Evolutionary conservation across 2,888 invertebrate genomes (phyloP).

Genomic region (Ctena decussata): DNA sequence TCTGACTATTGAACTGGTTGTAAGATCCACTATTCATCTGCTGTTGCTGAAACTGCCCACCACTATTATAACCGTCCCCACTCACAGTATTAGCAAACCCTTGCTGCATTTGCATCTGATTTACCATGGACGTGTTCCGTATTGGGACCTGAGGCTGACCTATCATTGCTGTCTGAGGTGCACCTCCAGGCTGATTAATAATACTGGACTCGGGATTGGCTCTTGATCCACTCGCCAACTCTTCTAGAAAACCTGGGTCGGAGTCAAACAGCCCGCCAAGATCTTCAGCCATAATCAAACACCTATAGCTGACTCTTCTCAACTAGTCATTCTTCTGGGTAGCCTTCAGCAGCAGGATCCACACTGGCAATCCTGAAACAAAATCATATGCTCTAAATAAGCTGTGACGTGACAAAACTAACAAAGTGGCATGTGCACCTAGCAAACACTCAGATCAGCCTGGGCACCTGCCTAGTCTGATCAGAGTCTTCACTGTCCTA

Average conservation of each 20-base stretch:
- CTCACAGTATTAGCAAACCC: slow-evolving; percentile 43
- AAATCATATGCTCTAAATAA: too few species aligned
- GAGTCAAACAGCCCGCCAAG: slow-evolving; percentile 73
- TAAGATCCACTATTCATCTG: slow-evolving; percentile 54
- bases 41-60: slow-evolving; percentile 27
- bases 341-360: not conserved
- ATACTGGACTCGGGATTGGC: slow-evolving; percentile 31
- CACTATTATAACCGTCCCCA: slow-evolving; percentile 24
- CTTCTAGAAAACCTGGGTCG: slow-evolving; percentile 78
- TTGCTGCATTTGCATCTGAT: slow-evolving; percentile 30
- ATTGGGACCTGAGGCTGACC: slow-evolving; percentile 29
- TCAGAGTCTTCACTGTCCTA: too few species aligned
- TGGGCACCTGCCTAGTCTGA: too few species aligned
- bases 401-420: too few species aligned
- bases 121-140: slow-evolving; percentile 29
- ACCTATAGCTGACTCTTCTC: not conserved
- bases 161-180: slow-evolving; percentile 40
- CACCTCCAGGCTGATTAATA: slow-evolving; percentile 29
- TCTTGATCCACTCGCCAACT: slow-evolving; percentile 68
- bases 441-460: too few species aligned
- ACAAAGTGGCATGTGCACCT: too few species aligned
- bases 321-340: not conserved
- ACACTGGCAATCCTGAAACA: not conserved
- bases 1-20: slow-evolving; percentile 49
- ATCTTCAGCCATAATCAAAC: slow-evolving; percentile 57